Evolutionary conservation across 2,797 vertebrate species (phyloP).

Genomic region (Tragopan temminckii): DNA sequence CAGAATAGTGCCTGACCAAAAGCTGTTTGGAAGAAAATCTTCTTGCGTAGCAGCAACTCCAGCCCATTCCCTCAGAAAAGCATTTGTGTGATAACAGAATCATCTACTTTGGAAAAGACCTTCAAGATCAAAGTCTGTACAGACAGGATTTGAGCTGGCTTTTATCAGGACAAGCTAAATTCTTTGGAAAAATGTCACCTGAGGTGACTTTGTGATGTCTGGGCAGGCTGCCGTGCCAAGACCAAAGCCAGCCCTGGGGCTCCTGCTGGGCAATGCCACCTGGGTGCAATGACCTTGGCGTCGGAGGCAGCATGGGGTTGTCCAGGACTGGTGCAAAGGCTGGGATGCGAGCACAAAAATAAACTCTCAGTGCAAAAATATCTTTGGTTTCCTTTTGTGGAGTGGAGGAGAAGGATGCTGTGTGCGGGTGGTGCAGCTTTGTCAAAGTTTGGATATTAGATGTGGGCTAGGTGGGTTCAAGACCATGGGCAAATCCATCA

Average conservation of each 20-base stretch:
- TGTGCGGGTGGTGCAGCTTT: rapidly evolving
- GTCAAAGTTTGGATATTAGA: background rate
- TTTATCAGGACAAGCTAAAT: background rate
- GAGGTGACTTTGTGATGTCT: background rate
- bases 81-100: background rate
- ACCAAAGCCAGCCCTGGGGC: conserved; percentile 3
- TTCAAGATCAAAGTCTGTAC: background rate
- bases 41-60: background rate
- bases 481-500: background rate
- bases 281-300: background rate
- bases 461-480: background rate
- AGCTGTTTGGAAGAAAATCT: background rate
- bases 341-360: background rate
- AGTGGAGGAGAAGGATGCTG: background rate
- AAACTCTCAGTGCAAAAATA: background rate
- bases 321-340: background rate
- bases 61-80: background rate
- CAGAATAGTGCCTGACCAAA: background rate
- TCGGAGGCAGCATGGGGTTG: rapidly evolving
- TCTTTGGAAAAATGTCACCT: conserved; percentile 23
- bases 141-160: background rate
- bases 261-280: conserved; percentile 15
- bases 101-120: background rate
- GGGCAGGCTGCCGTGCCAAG: background rate
- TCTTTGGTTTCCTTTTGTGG: background rate